Conservation (phyloP, 2,797 vertebrate species). For the Chloroceryle inda region DNA sequence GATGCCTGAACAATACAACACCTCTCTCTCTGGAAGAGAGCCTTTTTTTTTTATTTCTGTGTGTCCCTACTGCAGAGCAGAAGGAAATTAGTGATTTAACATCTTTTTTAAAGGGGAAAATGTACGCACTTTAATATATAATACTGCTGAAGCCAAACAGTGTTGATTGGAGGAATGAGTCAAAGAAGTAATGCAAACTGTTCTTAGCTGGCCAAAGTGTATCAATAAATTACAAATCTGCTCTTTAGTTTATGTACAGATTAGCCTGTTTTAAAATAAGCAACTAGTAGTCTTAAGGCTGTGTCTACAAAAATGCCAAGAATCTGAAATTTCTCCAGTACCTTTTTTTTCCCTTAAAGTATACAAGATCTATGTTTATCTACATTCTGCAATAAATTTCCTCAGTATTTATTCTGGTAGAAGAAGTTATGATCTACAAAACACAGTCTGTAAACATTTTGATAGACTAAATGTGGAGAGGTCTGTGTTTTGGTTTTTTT, state of each 20-base stretch:
- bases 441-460: background rate
- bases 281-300: constrained; percentile 6
- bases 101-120: background rate
- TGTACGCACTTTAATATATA: background rate
- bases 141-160: background rate
- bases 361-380: constrained; percentile 44
- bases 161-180: background rate
- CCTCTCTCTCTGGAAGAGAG: background rate
- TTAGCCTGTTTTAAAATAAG: constrained; percentile 39
- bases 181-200: background rate
- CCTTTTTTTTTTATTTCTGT: background rate
- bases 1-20: background rate
- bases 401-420: background rate
- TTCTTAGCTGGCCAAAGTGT: background rate
- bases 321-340: constrained; percentile 29
- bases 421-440: constrained; percentile 12
- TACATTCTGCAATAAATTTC: constrained; percentile 29
- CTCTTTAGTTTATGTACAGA: constrained; percentile 4
- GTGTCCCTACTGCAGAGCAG: constrained; percentile 20
- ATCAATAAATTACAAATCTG: constrained; percentile 48
- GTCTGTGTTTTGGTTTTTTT: background rate
- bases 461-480: background rate
- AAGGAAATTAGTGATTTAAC: background rate
- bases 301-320: constrained; percentile 37
- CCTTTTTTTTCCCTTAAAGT: background rate